Conservation (phyloP, 2,797 vertebrate genomes). For the Hippoglossus hippoglossus region DNA sequence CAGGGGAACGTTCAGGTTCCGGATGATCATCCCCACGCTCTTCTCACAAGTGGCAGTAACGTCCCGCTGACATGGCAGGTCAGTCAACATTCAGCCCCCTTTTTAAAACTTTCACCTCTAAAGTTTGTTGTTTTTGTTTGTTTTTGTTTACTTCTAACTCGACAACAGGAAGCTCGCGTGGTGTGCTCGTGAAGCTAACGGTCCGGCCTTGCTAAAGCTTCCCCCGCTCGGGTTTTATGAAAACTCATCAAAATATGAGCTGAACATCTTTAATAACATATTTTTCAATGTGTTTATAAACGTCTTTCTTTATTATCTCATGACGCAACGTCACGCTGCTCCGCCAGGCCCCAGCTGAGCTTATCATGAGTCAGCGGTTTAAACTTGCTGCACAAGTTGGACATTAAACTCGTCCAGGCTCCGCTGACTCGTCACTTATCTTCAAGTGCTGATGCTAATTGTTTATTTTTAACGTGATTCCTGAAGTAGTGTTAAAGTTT, state of each 20-base stretch:
- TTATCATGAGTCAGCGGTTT: slow-evolving; percentile 81
- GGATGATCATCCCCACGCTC: slow-evolving; percentile 13
- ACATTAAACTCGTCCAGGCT: not conserved
- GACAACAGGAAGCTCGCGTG: not conserved
- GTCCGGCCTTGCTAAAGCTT: slow-evolving; percentile 42
- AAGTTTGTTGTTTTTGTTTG: not conserved
- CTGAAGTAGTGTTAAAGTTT: no score
- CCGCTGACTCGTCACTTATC: not conserved
- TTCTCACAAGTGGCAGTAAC: slow-evolving; percentile 29
- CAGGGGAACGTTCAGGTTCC: slow-evolving; percentile 24
- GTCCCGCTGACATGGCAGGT: slow-evolving; percentile 74
- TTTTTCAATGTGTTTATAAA: no score
- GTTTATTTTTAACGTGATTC: no score
- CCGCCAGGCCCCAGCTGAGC: not conserved
- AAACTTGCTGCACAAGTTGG: slow-evolving; percentile 28
- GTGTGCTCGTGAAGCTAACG: slow-evolving; percentile 29
- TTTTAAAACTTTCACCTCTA: not conserved
- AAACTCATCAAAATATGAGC: not conserved
- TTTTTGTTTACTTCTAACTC: not conserved
- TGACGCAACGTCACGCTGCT: not conserved
- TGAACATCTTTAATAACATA: not conserved
- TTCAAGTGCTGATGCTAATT: no score
- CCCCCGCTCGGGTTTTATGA: not conserved
- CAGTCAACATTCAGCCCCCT: slow-evolving; percentile 35
- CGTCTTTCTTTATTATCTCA: not conserved